Percentiles rank a stretch among this genome's conserved stretches.
Conservation (phyloP, 2,113 vertebrate genomes). For the Poeciliopsis retropinna region DNA sequence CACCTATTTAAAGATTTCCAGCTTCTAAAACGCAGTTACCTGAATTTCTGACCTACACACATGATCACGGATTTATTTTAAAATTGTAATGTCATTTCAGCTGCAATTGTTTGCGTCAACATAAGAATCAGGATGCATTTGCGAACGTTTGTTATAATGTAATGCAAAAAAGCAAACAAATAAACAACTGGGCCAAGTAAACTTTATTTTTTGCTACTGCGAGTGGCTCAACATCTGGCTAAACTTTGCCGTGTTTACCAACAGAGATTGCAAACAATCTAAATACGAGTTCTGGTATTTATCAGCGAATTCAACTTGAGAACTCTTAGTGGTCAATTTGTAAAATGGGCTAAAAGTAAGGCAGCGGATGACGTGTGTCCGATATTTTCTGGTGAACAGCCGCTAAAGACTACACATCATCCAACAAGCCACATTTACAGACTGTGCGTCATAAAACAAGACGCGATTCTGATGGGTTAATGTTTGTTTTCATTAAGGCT, state of each 20-base stretch:
- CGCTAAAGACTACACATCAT: neutral
- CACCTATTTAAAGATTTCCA: neutral
- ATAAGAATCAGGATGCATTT: neutral
- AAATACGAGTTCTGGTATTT: no score
- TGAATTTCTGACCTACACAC: neutral
- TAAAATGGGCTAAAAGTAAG: neutral
- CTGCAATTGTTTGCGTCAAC: neutral
- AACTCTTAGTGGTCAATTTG: neutral
- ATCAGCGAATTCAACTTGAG: neutral
- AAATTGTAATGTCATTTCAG: neutral
- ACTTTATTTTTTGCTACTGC: neutral
- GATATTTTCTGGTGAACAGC: neutral
- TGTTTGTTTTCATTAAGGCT: rapidly evolving
- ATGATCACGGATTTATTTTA: neutral
- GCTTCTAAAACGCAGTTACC: no score
- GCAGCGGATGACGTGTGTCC: neutral
- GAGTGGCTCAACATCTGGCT: neutral
- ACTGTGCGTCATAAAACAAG: neutral
- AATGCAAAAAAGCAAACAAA: neutral
- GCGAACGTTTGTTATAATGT: neutral
- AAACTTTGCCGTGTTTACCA: neutral
- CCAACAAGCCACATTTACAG: neutral
- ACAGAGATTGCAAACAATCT: neutral
- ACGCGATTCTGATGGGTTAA: neutral
- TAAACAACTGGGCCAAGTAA: neutral